Conservation (phyloP, 2,113 vertebrate species). For the Ciconia stormi region DNA sequence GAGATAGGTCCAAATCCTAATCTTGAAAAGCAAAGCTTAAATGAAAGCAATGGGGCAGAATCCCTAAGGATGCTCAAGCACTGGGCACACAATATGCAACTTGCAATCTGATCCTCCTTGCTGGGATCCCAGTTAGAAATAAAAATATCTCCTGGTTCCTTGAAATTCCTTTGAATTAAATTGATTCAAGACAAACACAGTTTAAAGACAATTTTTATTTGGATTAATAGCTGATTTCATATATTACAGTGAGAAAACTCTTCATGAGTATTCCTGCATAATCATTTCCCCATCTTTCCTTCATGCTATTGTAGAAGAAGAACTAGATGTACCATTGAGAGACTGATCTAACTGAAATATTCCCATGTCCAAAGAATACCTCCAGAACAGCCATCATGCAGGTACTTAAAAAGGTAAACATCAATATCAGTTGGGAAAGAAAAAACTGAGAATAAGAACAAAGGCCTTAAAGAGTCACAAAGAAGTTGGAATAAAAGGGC, state of each 20-base stretch:
- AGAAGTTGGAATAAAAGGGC: background rate
- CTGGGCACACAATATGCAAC: background rate
- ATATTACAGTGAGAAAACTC: background rate
- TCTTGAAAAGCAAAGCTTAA: background rate
- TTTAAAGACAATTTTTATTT: background rate
- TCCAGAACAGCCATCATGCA: background rate
- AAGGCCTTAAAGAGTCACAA: background rate
- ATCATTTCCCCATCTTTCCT: background rate
- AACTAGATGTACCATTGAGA: background rate
- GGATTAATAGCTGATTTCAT: background rate
- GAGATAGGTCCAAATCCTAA: background rate
- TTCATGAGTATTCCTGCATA: fast-evolving
- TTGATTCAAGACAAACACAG: background rate
- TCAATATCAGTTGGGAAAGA: background rate
- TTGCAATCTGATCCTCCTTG: background rate
- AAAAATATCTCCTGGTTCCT: background rate
- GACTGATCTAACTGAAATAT: background rate
- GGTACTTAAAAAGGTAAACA: background rate
- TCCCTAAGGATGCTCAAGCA: background rate
- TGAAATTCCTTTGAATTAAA: background rate
- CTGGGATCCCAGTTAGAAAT: background rate
- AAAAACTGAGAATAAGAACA: background rate
- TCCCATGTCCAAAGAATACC: background rate
- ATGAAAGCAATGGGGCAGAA: background rate
- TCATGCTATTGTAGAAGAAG: background rate